These are phyloP conservation scores for Erethizon dorsatum DNA, from an alignment of 2,797 vertebrate species.

Conservation along the genomic window DNA sequence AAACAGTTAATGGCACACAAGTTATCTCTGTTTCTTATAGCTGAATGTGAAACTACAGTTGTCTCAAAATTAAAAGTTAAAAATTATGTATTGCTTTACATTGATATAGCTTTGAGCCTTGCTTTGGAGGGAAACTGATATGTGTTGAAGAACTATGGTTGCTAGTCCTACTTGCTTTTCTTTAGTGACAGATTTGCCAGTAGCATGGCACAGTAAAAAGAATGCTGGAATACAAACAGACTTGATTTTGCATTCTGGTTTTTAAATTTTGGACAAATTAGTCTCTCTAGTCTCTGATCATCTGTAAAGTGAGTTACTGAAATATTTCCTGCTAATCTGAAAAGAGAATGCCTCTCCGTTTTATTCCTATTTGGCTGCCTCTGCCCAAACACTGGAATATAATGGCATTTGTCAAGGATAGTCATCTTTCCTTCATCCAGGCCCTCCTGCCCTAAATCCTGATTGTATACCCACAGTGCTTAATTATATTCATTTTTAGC, in stretches of 20 bases:
- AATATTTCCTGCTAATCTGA: neutral
- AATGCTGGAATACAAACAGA: neutral
- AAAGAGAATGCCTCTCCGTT: neutral
- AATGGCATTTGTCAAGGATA: neutral
- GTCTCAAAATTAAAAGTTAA: neutral
- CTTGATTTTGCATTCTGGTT: neutral
- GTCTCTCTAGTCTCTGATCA: neutral
- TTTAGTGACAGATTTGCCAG: neutral
- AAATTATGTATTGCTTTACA: neutral
- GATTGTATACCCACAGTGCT: neutral
- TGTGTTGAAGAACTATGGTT: neutral
- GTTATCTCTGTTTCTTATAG: neutral
- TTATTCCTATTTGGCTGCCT: neutral
- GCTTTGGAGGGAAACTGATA: neutral
- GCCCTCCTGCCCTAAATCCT: neutral
- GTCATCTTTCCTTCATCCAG: neutral
- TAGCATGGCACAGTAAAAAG: neutral
- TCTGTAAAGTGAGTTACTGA: neutral
- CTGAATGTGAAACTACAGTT: neutral
- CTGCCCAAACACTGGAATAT: neutral
- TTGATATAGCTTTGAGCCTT: neutral
- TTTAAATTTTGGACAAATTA: conserved; percentile 8
- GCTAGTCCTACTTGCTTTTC: too few relatives aligned
- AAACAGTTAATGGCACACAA: neutral
- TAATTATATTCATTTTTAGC: neutral